These are phyloP conservation scores for Phoxinus phoxinus DNA, from an alignment of 2,113 vertebrate species.

Conservation along the genomic window DNA sequence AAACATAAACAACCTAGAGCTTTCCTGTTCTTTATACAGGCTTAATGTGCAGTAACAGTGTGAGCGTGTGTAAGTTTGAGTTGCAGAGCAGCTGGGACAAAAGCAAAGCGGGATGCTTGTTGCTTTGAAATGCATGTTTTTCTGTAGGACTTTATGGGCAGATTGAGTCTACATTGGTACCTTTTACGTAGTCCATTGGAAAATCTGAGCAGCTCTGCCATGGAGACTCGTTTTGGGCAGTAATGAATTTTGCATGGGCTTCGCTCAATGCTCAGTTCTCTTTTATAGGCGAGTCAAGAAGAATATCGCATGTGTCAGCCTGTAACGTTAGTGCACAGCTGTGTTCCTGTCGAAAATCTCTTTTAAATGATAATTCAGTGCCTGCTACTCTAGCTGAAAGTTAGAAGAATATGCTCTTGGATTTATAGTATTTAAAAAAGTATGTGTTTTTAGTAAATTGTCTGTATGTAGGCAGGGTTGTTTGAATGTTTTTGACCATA, in stretches of 20 bases:
- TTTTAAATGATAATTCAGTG: slow-evolving; percentile 5
- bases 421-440: background rate
- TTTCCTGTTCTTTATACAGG: background rate
- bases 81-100: slow-evolving; percentile 1
- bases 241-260: slow-evolving; percentile 27
- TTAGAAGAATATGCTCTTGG: background rate
- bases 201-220: background rate
- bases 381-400: background rate
- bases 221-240: background rate
- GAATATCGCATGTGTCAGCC: background rate
- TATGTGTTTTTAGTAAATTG: background rate
- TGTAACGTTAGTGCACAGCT: background rate
- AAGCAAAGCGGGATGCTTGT: slow-evolving; percentile 25
- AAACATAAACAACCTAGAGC: background rate
- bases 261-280: slow-evolving; percentile 13
- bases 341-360: slow-evolving; percentile 3
- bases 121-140: background rate
- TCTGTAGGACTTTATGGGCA: background rate
- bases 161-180: background rate
- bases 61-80: background rate
- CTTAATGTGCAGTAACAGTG: background rate
- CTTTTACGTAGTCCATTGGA: background rate
- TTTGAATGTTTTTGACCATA: background rate
- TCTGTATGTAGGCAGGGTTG: too few relatives aligned
- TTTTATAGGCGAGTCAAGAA: background rate